Percentiles rank a stretch among this genome's conserved stretches.
phyloP scores from a whole-genome alignment of 35 echinoderm and acorn worm genomes.

The Anneissia japonica region DNA sequence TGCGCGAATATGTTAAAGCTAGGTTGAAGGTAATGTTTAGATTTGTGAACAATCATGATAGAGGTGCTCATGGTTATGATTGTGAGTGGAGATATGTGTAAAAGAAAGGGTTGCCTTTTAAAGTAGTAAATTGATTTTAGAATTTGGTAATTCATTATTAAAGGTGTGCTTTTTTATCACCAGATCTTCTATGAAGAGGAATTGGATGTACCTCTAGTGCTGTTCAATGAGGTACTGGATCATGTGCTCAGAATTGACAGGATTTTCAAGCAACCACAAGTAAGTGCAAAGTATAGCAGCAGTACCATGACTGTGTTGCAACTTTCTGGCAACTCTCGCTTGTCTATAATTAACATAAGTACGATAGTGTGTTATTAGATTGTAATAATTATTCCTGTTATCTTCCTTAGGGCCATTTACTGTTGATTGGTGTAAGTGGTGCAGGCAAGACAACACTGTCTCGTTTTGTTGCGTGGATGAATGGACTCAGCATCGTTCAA shows the following conservation, averaged over 20 bases:
- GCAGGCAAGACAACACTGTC: constrained; percentile 97
- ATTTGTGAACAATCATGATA: too few species aligned
- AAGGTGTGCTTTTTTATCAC: not conserved
- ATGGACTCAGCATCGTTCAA: constrained; percentile 98
- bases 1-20: constrained; percentile 84
- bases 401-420: constrained; percentile 70
- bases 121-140: too few species aligned
- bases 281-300: not conserved
- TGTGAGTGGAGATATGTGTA: too few species aligned
- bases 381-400: too few species aligned
- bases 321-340: too few species aligned
- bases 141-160: not conserved
- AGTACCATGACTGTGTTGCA: too few species aligned
- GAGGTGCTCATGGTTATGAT: too few species aligned
- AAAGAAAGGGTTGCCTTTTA: too few species aligned
- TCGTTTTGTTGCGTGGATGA: constrained; percentile 99
- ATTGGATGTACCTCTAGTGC: constrained; percentile 83
- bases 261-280: constrained; percentile 99
- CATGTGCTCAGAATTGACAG: constrained; percentile 97
- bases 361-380: too few species aligned
- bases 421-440: constrained; percentile 95
- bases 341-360: too few species aligned
- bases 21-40: constrained; percentile 86
- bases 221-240: constrained; percentile 98
- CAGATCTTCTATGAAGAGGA: constrained; percentile 99